Percentiles rank a stretch among this genome's conserved stretches.
These are phyloP conservation scores for Agriopis aurantiaria DNA, from an alignment of 2,888 invertebrate species.

Conservation along the genomic window DNA sequence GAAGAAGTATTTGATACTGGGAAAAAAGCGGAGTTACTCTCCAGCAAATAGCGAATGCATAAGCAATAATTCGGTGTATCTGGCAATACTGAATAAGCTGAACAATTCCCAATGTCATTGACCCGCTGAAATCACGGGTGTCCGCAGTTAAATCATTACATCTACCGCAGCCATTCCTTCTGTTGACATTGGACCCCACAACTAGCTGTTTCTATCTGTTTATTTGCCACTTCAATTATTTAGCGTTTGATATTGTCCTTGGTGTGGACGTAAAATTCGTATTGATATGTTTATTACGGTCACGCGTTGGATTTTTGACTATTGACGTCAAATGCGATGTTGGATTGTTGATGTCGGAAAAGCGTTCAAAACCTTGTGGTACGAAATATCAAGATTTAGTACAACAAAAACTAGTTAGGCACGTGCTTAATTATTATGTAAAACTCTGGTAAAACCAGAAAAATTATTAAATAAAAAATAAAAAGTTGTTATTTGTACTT, in stretches of 20 bases:
- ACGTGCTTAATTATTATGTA: not conserved
- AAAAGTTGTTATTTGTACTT: too few relatives aligned
- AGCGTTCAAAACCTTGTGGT: not conserved
- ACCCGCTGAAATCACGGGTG: slow-evolving; percentile 79
- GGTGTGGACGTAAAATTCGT: slow-evolving; percentile 57
- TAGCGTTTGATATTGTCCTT: slow-evolving; percentile 65
- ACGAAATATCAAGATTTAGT: not conserved
- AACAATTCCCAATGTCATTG: slow-evolving; percentile 65
- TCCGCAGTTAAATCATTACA: slow-evolving; percentile 74
- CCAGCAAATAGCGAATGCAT: too few relatives aligned
- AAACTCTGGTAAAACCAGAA: too few relatives aligned
- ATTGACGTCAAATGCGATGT: slow-evolving; percentile 44
- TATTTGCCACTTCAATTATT: slow-evolving; percentile 74
- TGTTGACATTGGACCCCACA: slow-evolving; percentile 75
- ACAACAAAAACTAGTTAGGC: not conserved
- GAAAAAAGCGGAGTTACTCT: too few relatives aligned
- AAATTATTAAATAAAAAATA: too few relatives aligned
- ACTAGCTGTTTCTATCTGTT: slow-evolving; percentile 74
- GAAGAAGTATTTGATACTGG: too few relatives aligned
- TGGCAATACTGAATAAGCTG: not conserved
- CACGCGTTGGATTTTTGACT: slow-evolving; percentile 43
- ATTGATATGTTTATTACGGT: slow-evolving; percentile 55
- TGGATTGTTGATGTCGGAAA: not conserved
- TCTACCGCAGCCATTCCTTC: slow-evolving; percentile 69
- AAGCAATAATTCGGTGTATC: too few relatives aligned